Evolutionary conservation across 2,113 vertebrate genomes (phyloP).

Genomic region (Siphamia tubifer): DNA sequence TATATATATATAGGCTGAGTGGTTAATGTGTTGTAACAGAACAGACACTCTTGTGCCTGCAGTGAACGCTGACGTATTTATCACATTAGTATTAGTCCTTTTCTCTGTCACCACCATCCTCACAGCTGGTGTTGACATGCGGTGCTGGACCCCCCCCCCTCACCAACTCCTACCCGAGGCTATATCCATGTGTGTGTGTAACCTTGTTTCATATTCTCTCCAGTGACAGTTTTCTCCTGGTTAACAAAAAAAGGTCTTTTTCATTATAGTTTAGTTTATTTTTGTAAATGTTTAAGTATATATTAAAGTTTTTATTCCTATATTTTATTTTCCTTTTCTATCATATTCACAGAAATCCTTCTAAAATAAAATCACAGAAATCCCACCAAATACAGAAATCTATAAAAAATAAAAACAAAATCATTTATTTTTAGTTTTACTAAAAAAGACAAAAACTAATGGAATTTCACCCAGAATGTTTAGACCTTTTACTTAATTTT

Average conservation of each 20-base stretch:
- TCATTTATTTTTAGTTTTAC: no score
- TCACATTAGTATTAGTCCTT: slow-evolving; percentile 82
- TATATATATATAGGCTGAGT: not conserved
- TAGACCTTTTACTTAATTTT: no score
- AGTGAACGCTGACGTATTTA: slow-evolving; percentile 78
- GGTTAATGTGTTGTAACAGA: slow-evolving; percentile 30
- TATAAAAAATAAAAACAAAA: no score
- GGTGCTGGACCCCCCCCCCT: slow-evolving; percentile 57
- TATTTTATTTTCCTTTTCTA: no score
- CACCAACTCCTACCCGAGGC: slow-evolving; percentile 63
- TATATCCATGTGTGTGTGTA: slow-evolving; percentile 8
- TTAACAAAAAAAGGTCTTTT: slow-evolving; percentile 2
- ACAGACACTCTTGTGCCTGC: slow-evolving; percentile 50
- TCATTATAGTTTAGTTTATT: no score
- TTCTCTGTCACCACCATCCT: slow-evolving; percentile 72
- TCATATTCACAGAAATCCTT: no score
- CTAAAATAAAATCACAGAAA: no score
- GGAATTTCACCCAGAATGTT: no score
- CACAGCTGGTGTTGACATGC: slow-evolving; percentile 73
- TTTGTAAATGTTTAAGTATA: no score
- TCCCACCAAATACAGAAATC: no score
- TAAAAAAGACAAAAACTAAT: no score
- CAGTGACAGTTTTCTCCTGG: slow-evolving; percentile 23
- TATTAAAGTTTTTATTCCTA: no score
- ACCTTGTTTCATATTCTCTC: slow-evolving; percentile 36